Base-by-base conservation (phyloP, 2,113 vertebrate species). In the Myocastor coypus region DNA sequence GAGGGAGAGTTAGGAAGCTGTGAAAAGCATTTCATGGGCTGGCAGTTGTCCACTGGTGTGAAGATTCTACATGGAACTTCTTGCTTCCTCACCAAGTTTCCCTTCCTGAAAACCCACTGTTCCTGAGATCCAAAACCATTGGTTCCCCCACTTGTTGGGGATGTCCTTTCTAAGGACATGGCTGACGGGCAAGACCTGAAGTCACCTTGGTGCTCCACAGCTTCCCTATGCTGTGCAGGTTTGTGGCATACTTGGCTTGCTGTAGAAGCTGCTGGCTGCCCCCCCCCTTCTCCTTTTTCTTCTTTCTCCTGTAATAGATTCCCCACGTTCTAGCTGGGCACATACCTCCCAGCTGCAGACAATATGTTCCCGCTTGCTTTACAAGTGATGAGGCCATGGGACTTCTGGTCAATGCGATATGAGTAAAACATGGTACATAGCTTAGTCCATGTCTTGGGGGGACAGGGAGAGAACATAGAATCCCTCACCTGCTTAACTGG, bases 131-230 rank as follows among this genome's bases (percentile, higher is more conserved):
- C 66, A 20, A 11, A 24, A n/a, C 20, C 16, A 3, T 19, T 73
- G 63, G 77, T 32, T 42, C 64, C 55, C 11, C 14, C 16, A 17
- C 7, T 83, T 55, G 3, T 17, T 22, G 30, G 22, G 61, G 55
- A 75, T 12, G 16, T 64, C 63, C 34, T 9, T 52, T 81, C 63
- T 64, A 17, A 83, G 40, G 24, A 55, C 6, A 13, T 9, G 32
- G 32, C 10, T 0, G 5, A 37, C 17, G 34, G 13, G 4, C 3
- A 5, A 16, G 10, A 42, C 42, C 9, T 1, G 34, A 55, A 57
- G 7, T 66, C 86, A 50, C 4, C 19, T 30, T 2, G 50, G 22
- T 20, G 20, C 71, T 32, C 81, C 12, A 9, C 1, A 20, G 71
- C n/a, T 7, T 8, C 26, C 2, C 17, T 2, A 24, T 2, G 1